Base-by-base conservation (phyloP, 2,888 invertebrate genomes). In the Anticlea derivata region DNA sequence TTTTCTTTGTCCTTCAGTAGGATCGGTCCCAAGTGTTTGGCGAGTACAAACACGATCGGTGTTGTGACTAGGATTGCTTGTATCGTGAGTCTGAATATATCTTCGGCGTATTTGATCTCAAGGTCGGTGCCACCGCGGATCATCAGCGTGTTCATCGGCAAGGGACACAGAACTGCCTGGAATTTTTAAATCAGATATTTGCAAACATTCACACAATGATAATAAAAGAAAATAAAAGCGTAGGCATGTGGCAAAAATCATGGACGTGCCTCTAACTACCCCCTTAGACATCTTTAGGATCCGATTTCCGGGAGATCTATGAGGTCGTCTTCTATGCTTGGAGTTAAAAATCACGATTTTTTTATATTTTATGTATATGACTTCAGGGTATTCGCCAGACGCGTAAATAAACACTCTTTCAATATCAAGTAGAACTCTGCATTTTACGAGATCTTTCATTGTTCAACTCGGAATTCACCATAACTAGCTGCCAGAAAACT, bases 151-250 rank as follows among this genome's bases (percentile, higher is more conserved):
- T 88, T 91, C 23, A 92, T 73, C n/a, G 92, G 91, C 10, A 92
- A 66, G 0, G 93, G 92, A 44, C 92, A 91, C 10, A 93, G 70
- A 0, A 93, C 93, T 7, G 93, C 92, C 93, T 93, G 75, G n/a
- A 83, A 78, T 29, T 4, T 1, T 23, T 12, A 26, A 10, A 55
- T 20, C n/a, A n/a, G n/a, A n/a, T n/a, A n/a, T n/a, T n/a, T n/a
- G n/a, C n/a, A n/a, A n/a, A n/a, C n/a, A n/a, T n/a, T n/a, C n/a
- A n/a, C n/a, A n/a, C n/a, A n/a, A n/a, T n/a, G n/a, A n/a, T n/a
- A n/a, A n/a, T n/a, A 45, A 44, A 31, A 51, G 22, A 3, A 7
- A 7, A 26, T 8, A 13, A 27, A 7, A 24, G 24, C 0, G n/a
- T 12, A 30, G 23, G 7, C n/a, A n/a, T n/a, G n/a, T n/a, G n/a